Evolutionary conservation across 2,113 vertebrate species (phyloP).

Genomic region (Hippocampus barbouri): DNA sequence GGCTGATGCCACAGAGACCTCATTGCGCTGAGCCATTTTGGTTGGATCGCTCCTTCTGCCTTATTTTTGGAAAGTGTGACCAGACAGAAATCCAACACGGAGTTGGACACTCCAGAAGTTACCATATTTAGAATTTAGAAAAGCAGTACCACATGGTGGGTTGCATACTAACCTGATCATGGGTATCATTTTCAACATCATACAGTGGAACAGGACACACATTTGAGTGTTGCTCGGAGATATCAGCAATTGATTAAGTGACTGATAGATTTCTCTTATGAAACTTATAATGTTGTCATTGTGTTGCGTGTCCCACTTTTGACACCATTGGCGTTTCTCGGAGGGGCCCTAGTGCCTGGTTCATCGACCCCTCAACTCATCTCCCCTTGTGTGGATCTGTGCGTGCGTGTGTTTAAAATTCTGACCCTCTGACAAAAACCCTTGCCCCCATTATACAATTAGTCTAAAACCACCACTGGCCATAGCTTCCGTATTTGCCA

Average conservation of each 20-base stretch:
- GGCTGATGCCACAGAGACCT: conserved; percentile 17
- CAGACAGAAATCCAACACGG: conserved; percentile 43
- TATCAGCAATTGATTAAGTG: not conserved
- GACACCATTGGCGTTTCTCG: not conserved
- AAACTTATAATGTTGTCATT: not conserved
- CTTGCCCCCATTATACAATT: too few species aligned
- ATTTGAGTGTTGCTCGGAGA: not conserved
- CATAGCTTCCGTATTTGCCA: not conserved
- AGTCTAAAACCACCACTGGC: too few species aligned
- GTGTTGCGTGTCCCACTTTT: not conserved
- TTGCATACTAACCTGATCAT: not conserved
- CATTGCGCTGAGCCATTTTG: conserved; percentile 37
- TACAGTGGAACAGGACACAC: not conserved
- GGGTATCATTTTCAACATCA: not conserved
- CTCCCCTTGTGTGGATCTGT: not conserved
- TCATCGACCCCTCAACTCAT: too few species aligned
- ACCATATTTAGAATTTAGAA: conserved; percentile 32
- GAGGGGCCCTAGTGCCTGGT: too few species aligned
- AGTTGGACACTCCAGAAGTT: conserved; percentile 39
- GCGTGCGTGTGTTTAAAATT: too few species aligned
- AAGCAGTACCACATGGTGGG: not conserved
- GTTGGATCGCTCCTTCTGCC: conserved; percentile 35
- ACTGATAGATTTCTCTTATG: not conserved
- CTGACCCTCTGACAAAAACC: too few species aligned
- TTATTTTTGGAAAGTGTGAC: conserved; percentile 56